Percentiles rank a stretch among this genome's conserved stretches.
Conservation (phyloP, 1,140 invertebrate genomes). For the Euwallacea similis region DNA sequence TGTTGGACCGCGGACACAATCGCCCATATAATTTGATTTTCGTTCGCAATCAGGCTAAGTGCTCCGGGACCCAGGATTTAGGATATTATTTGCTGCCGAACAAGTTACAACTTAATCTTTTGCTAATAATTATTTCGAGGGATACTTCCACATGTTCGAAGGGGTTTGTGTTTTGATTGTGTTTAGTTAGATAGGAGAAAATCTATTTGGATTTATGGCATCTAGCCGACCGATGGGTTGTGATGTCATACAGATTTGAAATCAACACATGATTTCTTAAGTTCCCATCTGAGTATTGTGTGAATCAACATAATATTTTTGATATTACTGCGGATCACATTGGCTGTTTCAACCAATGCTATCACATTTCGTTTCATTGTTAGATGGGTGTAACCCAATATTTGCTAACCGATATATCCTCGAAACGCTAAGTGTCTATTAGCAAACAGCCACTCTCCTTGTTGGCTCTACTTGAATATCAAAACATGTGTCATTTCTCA, state of each 20-base stretch:
- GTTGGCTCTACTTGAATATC: conserved; percentile 22
- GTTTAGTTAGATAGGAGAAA: too few species aligned
- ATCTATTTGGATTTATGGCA: too few species aligned
- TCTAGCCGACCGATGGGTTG: too few species aligned
- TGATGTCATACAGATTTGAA: too few species aligned
- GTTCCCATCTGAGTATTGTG: too few species aligned
- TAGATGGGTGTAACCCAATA: conserved; percentile 47
- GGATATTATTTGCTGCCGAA: conserved; percentile 16
- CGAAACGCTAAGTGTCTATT: conserved; percentile 49
- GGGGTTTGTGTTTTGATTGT: not conserved
- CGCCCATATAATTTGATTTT: conserved; percentile 37
- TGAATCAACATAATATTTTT: not conserved
- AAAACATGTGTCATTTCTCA: conserved; percentile 7
- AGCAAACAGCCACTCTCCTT: conserved; percentile 49
- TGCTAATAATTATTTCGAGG: conserved; percentile 23
- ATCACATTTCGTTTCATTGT: conserved; percentile 47
- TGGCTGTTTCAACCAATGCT: conserved; percentile 17
- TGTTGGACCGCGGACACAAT: conserved; percentile 28
- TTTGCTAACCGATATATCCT: conserved; percentile 44
- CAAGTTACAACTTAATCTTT: conserved; percentile 31
- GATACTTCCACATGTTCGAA: not conserved
- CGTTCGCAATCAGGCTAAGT: conserved; percentile 37
- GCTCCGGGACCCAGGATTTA: conserved; percentile 19
- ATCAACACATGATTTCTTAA: too few species aligned
- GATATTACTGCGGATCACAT: not conserved